Base-by-base conservation (phyloP, 2,797 vertebrate genomes). In the Orientallactaga sibirica region DNA sequence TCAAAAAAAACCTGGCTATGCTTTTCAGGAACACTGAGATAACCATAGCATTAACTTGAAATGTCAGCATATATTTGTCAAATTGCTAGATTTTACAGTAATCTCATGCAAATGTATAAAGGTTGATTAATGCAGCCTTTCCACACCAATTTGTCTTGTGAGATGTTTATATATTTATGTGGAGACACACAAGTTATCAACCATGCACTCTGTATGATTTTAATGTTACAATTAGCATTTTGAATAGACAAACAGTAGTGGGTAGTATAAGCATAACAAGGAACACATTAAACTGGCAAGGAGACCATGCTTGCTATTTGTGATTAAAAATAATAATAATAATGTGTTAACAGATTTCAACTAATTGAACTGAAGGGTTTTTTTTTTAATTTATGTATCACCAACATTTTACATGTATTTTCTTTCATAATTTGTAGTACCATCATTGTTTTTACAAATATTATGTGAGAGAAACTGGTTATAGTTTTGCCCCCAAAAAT, bases 81-180 rank as follows among this genome's bases (percentile, higher is more conserved):
- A 68, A 61, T 74, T 91, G 19, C 41, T 91, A 77, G 33, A 73
- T 89, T 93, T 92, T 91, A 55, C 22, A 87, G 27, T 79, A 48
- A 89, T 86, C 16, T 43, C 61, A 29, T 71, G 85, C 24, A 93
- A 92, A 92, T 92, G 25, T 5, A 80, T 80, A 89, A 91, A 91
- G 15, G 20, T 22, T 96, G 84, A 91, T 37, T 95, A 88, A 95
- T 90, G 33, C 55, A 80, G 1, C 7, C 29, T 92, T 27, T 86
- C 10, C 25, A 75, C 48, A 90, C 68, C n/a, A 93, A 82, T 95
- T 78, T 80, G 71, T 84, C 48, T 88, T 66, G 48, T 84, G 29
- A 95, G 55, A 94, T 91, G 48, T n/a, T 58, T 52, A 64, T 20
- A 58, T 37, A 75, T 55, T 89, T 93, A 41, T 41, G 4, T 73